phyloP scores from a whole-genome alignment of 2,113 vertebrate species.

The Burhinus oedicnemus region DNA sequence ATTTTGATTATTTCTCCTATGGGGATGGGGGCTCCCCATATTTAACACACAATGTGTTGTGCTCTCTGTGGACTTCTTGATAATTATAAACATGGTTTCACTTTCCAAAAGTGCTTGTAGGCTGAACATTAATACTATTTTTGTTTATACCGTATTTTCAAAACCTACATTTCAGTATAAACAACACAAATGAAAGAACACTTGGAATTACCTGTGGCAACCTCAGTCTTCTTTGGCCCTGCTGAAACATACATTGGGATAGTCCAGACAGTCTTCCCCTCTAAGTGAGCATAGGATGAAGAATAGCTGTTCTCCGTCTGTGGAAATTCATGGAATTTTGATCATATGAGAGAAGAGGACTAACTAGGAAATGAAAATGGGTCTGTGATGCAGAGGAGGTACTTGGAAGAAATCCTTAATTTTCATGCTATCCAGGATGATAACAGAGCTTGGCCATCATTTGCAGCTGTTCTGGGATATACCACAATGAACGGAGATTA shows the following conservation, averaged over 20 bases:
- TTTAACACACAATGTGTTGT: neutral
- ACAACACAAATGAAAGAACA: neutral
- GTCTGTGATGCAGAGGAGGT: neutral
- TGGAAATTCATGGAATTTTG: neutral
- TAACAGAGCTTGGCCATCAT: neutral
- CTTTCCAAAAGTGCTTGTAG: neutral
- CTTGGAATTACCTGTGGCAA: neutral
- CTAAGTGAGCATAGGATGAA: neutral
- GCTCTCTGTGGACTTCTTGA: neutral
- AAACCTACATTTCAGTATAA: neutral
- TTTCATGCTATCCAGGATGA: neutral
- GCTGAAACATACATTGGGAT: neutral
- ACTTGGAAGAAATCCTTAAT: constrained; percentile 16
- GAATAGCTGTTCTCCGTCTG: neutral
- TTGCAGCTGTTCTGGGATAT: neutral
- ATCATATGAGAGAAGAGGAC: neutral
- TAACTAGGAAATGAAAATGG: neutral
- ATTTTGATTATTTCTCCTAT: neutral
- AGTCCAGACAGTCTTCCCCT: neutral
- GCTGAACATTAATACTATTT: neutral
- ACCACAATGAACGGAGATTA: constrained; percentile 11
- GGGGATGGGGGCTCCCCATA: neutral
- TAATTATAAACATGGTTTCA: neutral
- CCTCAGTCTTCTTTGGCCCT: neutral
- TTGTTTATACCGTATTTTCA: neutral